These are phyloP conservation scores for Bactericera cockerelli DNA, from an alignment of 1,140 invertebrate species.

Conservation along the genomic window DNA sequence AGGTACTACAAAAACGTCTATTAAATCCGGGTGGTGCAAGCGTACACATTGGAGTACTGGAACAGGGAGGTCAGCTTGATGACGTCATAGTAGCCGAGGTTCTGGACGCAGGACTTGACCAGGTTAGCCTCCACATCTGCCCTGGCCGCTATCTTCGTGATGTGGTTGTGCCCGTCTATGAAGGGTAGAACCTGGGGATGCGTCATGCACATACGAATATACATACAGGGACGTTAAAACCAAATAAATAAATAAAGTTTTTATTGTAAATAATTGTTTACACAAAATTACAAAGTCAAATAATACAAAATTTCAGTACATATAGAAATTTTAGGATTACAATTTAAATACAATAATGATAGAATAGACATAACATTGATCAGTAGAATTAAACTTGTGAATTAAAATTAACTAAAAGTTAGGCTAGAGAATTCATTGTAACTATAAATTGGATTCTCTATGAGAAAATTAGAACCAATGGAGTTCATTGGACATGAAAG, in stretches of 20 bases:
- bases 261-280: too few relatives aligned
- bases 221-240: not conserved
- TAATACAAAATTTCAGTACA: conserved; percentile 10
- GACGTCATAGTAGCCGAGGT: conserved; percentile 67
- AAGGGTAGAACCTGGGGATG: conserved; percentile 56
- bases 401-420: too few relatives aligned
- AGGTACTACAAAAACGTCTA: too few relatives aligned
- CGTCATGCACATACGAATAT: too few relatives aligned
- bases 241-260: conserved; percentile 11
- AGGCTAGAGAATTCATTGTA: too few relatives aligned
- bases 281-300: conserved; percentile 3
- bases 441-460: too few relatives aligned
- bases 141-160: conserved; percentile 60
- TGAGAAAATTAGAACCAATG: too few relatives aligned
- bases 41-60: conserved; percentile 87
- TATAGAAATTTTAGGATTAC: too few relatives aligned
- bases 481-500: too few relatives aligned
- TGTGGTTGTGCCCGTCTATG: conserved; percentile 85
- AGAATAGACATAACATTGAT: too few relatives aligned
- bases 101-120: conserved; percentile 87
- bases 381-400: too few relatives aligned
- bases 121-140: conserved; percentile 86
- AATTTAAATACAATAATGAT: too few relatives aligned
- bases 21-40: conserved; percentile 71
- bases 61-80: conserved; percentile 74